phyloP scores from a whole-genome alignment of 92 coral and sea anemone genomes.

The Phenganax subtilis region DNA sequence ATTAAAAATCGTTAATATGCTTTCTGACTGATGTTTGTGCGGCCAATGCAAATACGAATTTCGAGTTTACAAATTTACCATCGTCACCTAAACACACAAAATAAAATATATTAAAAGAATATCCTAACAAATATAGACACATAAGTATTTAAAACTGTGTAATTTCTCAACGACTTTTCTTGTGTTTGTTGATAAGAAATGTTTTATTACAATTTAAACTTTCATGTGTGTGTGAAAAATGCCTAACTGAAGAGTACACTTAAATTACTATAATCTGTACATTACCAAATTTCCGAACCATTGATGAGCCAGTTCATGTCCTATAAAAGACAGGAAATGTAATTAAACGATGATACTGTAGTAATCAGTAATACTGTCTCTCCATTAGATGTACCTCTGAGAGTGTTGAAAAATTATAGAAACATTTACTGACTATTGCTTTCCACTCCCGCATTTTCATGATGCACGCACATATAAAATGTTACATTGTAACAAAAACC shows the following conservation, averaged over 20 bases:
- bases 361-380: background rate
- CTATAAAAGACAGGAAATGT: constrained; percentile 35
- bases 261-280: background rate
- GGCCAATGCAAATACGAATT: background rate
- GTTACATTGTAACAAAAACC: too few relatives aligned
- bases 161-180: too few relatives aligned
- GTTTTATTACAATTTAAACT: background rate
- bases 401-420: background rate
- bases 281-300: constrained; percentile 99
- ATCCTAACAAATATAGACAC: background rate
- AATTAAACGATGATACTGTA: background rate
- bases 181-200: too few relatives aligned
- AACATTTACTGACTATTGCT: too few relatives aligned
- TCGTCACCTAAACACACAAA: constrained; percentile 63
- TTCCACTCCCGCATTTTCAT: too few relatives aligned
- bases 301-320: constrained; percentile 97
- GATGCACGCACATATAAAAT: too few relatives aligned
- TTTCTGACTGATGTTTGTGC: too few relatives aligned
- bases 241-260: background rate
- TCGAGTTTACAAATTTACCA: constrained; percentile 55
- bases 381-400: background rate
- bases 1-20: too few relatives aligned
- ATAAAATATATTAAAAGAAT: background rate
- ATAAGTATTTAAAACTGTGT: background rate
- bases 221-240: background rate